These are phyloP conservation scores for Bombus affinis DNA, from an alignment of 1,140 invertebrate genomes.

Conservation along the genomic window DNA sequence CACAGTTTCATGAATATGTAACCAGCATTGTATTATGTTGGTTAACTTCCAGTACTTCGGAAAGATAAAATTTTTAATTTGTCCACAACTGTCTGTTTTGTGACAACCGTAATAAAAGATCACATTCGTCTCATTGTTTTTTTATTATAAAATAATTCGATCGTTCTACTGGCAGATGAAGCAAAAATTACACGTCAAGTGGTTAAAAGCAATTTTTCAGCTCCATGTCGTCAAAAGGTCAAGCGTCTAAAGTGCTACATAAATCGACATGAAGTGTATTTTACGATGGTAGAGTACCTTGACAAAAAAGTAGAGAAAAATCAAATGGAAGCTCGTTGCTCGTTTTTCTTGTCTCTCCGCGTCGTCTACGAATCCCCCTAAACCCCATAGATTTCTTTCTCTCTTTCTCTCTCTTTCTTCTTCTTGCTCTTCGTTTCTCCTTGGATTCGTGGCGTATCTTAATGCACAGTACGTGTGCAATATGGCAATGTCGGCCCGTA, in stretches of 20 bases:
- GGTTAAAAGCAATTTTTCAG: not conserved
- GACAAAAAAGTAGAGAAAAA: not conserved
- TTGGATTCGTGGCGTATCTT: constrained; percentile 39
- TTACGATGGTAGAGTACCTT: not conserved
- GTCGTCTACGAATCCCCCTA: constrained; percentile 21
- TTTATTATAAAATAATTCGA: not conserved
- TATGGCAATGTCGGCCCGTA: constrained; percentile 50
- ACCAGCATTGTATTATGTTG: not conserved
- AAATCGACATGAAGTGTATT: not conserved
- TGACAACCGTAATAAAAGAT: not conserved
- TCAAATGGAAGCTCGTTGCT: constrained; percentile 5
- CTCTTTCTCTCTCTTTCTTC: constrained; percentile 42
- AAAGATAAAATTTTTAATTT: too few species aligned
- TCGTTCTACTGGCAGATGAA: not conserved
- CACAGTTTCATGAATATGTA: not conserved
- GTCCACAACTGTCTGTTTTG: too few species aligned
- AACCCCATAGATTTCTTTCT: constrained; percentile 33
- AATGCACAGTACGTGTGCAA: constrained; percentile 57
- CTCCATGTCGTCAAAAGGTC: not conserved
- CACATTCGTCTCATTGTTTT: not conserved
- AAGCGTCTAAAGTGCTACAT: not conserved
- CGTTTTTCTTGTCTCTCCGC: not conserved
- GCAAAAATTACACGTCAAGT: not conserved
- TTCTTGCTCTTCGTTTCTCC: constrained; percentile 12
- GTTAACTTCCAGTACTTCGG: not conserved